Evolutionary conservation across 2,797 vertebrate genomes (phyloP).

Genomic region (Harpagifer antarcticus): DNA sequence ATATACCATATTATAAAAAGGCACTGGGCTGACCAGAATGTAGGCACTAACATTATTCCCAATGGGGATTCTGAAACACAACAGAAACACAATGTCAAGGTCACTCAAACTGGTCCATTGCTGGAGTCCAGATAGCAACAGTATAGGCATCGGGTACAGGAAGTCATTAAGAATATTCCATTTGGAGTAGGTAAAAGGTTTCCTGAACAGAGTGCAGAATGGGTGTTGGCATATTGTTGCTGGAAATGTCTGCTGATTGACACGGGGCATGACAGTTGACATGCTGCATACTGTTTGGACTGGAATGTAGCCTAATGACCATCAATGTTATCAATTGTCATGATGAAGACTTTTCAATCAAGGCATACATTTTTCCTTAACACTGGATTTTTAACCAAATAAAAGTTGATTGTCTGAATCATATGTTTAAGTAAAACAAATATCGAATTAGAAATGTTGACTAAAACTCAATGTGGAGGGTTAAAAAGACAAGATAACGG

Average conservation of each 20-base stretch:
- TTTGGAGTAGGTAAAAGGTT: constrained; percentile 72
- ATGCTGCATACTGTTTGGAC: constrained; percentile 69
- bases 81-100: constrained; percentile 29
- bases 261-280: constrained; percentile 70
- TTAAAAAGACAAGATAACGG: constrained; percentile 11
- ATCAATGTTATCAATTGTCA: constrained; percentile 20
- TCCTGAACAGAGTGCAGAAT: constrained; percentile 74
- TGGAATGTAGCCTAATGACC: constrained; percentile 59
- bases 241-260: constrained; percentile 84
- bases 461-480: constrained; percentile 1
- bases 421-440: not conserved
- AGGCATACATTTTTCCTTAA: not conserved
- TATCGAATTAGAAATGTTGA: not conserved
- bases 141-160: constrained; percentile 62
- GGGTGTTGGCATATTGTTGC: constrained; percentile 74
- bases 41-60: not conserved
- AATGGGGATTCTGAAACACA: constrained; percentile 15
- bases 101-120: constrained; percentile 33
- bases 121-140: constrained; percentile 41
- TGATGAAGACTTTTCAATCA: not conserved
- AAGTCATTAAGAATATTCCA: constrained; percentile 82
- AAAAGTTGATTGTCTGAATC: not conserved
- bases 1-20: not conserved
- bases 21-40: not conserved
- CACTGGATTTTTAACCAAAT: not conserved